A percentile compares a stretch with the other conserved stretches of the same genome.
phyloP scores from a whole-genome alignment of 2,888 invertebrate species.

The Thysanoteuthis rhombus region DNA sequence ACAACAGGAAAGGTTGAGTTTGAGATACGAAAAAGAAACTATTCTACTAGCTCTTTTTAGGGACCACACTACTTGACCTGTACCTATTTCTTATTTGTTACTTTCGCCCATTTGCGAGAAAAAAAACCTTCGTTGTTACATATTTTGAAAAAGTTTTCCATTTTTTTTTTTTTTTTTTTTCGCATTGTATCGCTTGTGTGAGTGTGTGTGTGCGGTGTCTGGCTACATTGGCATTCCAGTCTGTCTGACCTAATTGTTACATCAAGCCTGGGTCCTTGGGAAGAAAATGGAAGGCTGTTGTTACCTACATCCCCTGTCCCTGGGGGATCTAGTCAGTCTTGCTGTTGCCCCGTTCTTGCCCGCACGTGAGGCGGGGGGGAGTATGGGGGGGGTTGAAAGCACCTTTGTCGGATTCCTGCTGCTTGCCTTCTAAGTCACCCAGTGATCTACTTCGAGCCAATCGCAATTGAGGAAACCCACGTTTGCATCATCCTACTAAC shows the following conservation, averaged over 20 bases:
- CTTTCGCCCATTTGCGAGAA: no score
- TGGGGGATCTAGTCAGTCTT: background rate
- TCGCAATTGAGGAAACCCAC: background rate
- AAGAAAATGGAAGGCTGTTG: background rate
- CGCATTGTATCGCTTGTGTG: background rate
- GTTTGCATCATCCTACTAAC: background rate
- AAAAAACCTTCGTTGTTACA: no score
- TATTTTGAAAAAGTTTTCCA: no score
- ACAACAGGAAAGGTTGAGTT: no score
- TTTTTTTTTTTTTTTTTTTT: no score
- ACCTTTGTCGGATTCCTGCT: background rate
- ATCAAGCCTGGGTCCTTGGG: background rate
- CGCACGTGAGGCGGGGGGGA: background rate
- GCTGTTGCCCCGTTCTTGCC: background rate
- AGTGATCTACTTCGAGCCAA: constrained; percentile 18
- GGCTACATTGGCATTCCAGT: background rate
- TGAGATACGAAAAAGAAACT: no score
- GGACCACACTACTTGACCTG: no score
- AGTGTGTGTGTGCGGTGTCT: background rate
- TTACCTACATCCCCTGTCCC: background rate
- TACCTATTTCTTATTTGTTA: no score
- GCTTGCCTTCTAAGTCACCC: constrained; percentile 18
- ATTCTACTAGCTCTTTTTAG: no score
- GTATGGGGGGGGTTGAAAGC: background rate
- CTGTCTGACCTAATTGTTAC: constrained; percentile 12